phyloP scores from a whole-genome alignment of 2,113 vertebrate species.

The Urocynchramus pylzowi region DNA sequence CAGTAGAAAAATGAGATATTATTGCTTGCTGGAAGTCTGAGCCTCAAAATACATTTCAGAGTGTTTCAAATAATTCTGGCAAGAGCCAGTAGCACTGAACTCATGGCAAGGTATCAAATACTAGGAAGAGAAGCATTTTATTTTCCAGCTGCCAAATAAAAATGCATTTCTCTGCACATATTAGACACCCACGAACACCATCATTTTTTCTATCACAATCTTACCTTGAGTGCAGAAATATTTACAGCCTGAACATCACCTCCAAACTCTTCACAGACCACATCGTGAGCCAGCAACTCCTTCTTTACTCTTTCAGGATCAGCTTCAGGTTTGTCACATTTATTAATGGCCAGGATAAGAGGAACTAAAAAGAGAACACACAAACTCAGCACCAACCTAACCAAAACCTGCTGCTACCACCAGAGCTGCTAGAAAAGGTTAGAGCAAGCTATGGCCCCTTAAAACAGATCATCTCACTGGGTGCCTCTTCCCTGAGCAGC shows the following conservation, averaged over 20 bases:
- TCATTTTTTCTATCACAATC: background rate
- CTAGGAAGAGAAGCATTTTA: background rate
- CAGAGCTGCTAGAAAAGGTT: background rate
- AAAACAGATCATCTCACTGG: background rate
- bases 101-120: background rate
- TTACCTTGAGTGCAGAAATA: constrained; percentile 89
- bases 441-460: background rate
- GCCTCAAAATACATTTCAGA: background rate
- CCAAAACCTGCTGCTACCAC: background rate
- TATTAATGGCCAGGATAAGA: constrained; percentile 91
- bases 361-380: constrained; percentile 76
- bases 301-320: constrained; percentile 85
- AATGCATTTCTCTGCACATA: background rate
- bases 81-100: background rate
- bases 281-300: constrained; percentile 82
- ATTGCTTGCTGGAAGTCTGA: background rate
- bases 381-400: background rate
- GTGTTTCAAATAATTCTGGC: background rate
- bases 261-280: constrained; percentile 92
- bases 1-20: background rate
- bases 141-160: background rate
- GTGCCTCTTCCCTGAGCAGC: background rate
- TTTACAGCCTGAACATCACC: constrained; percentile 91
- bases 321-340: constrained; percentile 89
- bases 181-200: background rate